Evolutionary conservation across 2,797 vertebrate genomes (phyloP), one percentile per base, ranked within the genome.

Genomic region (Chrosomus eos): DNA sequence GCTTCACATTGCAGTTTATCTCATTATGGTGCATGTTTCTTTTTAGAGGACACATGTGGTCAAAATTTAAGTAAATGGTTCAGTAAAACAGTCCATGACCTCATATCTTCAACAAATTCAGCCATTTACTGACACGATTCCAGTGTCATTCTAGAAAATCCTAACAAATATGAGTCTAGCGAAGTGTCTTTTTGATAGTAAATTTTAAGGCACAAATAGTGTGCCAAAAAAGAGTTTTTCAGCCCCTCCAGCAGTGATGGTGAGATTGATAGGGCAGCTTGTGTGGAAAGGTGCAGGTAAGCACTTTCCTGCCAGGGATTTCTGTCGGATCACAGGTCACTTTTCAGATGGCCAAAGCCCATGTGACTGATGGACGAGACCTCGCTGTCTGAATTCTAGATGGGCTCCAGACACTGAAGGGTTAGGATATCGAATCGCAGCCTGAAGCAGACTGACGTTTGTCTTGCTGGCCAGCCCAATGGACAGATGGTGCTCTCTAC

Each of bases 261-360:
- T 66, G 80, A 90, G 88, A 91, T 88, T 90, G 87, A 90, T 88
- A 87, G 88, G 31, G 51, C 45, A 87, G 67, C 79, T 84, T 85
- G 71, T 64, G 80, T 85, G 80, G 82, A 91, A 89, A 89, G 89
- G 87, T 88, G 88, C 82, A 62, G 85, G 89, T 90, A 89, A 90
- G 88, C 90, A 90, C 83, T 90, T 90, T 90, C 86, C 88, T 92
- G 85, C 83, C 86, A 87, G 86, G 85, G 86, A 89, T 88, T 87
- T 88, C 86, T 78, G 81, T 79, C 84, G 28, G 74, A 88, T 91
- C 87, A 86, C 82, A 86, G 89, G 87, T 91, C 88, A 90, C 86
- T 90, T 88, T 89, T 89, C 86, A 88, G 84, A 88, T 88, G 85
- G 82, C 87, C 86, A 70, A 81, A 88, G 87, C 89, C 86, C 84